phyloP scores from a whole-genome alignment of 64 coral and sea anemone species.

The Anthopleura sola region DNA sequence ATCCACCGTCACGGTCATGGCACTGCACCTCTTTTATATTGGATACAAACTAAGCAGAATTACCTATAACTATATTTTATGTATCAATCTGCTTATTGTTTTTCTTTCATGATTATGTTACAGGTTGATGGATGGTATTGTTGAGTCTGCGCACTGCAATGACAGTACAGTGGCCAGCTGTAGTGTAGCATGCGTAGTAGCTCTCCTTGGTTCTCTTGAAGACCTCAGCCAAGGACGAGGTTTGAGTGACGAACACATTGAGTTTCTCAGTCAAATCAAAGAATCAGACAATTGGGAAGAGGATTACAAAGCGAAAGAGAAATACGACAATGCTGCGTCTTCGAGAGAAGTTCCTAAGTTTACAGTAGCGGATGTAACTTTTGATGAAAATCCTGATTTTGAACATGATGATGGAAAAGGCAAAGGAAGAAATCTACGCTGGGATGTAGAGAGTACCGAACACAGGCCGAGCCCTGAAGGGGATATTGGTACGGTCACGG shows the following conservation, averaged over 20 bases:
- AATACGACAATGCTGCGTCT: slow-evolving; percentile 80
- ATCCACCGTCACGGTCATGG: too few species aligned
- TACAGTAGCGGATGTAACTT: slow-evolving; percentile 61
- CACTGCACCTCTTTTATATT: too few species aligned
- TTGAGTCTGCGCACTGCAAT: slow-evolving; percentile 82
- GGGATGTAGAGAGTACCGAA: not conserved
- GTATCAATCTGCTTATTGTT: not conserved
- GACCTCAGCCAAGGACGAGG: slow-evolving; percentile 93
- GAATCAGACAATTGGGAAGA: slow-evolving; percentile 91
- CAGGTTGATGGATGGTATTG: slow-evolving; percentile 89
- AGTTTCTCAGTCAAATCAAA: slow-evolving; percentile 84
- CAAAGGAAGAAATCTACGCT: slow-evolving; percentile 4
- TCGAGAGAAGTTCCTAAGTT: slow-evolving; percentile 77
- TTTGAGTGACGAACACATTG: slow-evolving; percentile 82
- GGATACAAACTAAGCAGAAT: too few species aligned
- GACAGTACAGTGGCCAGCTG: slow-evolving; percentile 92
- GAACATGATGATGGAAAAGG: slow-evolving; percentile 47
- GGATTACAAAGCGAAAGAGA: slow-evolving; percentile 39
- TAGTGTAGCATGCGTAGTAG: slow-evolving; percentile 96
- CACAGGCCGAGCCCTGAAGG: slow-evolving; percentile 53
- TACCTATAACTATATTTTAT: too few species aligned
- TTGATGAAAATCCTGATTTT: slow-evolving; percentile 37
- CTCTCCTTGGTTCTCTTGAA: slow-evolving; percentile 89
- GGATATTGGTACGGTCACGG: slow-evolving; percentile 78
- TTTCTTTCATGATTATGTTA: not conserved